Base-by-base conservation (phyloP, 2,797 vertebrate genomes). In the Anisognathus igniventris region DNA sequence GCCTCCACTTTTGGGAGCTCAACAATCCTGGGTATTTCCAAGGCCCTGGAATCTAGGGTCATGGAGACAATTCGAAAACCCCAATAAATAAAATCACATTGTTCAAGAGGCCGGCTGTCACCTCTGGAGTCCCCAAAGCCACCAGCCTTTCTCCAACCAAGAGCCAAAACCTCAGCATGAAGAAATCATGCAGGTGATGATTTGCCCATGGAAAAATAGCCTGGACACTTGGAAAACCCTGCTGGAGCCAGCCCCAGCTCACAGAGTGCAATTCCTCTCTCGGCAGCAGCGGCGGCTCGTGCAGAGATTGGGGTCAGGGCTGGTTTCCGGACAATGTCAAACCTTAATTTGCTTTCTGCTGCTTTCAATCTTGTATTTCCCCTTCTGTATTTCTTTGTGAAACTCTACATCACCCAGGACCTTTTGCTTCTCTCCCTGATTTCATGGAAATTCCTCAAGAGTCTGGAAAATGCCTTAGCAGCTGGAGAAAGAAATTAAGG, bases 261-360 rank as follows among this genome's bases (percentile, higher is more conserved):
- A 9, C 1, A 0, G 48, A 9, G 20, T 23, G 45, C 62, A 90
- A 85, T 23, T 82, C 40, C 62, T 58, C 42, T 37, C 54, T 40
- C 12, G 0, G 23, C 71, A 60, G 54, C 20, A 0, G 61, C 20
- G 0, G 58, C 10, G 0, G 72, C 72, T 76, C 40, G 2, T 28
- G 61, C 65, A 10, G 22, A 83, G 92, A 95, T 86, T 95, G 96
- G 75, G 95, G 94, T 97, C 96, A 95, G 62, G 72, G 82, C 68
- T 81, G 54, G 20, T 86, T 94, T 85, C 90, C 8, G 74, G 94
- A 75, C 79, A 80, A 76, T 68, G 85, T 91, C 95, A 94, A 92
- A 78, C 82, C 45, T 96, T 94, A 53, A 96, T 95, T 96, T 92
- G 90, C 72, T 96, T 96, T 81, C 96, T 95, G 95, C 72, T 94